Percentiles rank a stretch among this genome's conserved stretches.
phyloP scores from a whole-genome alignment of 2,113 vertebrate species.

The Barbus barbus region DNA sequence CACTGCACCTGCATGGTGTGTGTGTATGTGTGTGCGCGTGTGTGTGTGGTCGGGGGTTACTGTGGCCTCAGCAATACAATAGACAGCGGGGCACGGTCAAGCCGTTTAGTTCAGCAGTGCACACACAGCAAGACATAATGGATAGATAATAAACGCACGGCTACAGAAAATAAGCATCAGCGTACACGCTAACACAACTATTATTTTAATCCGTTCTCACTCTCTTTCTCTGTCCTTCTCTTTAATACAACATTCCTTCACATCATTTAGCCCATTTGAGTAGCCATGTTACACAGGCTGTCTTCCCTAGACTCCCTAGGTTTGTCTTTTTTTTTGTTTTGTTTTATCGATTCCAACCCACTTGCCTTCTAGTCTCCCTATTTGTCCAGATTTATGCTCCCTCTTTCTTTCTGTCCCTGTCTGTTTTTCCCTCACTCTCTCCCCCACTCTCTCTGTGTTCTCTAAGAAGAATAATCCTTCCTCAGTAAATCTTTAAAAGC shows the following conservation, averaged over 20 bases:
- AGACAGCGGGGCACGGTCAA: slow-evolving; percentile 19
- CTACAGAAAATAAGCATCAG: slow-evolving; percentile 18
- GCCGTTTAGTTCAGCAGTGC: slow-evolving; percentile 39
- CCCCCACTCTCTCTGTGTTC: neutral
- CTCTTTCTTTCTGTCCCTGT: neutral
- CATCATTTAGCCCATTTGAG: slow-evolving; percentile 66
- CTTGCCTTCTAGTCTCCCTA: slow-evolving; percentile 62
- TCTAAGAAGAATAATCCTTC: slow-evolving; percentile 64
- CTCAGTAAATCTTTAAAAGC: slow-evolving; percentile 70
- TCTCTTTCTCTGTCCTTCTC: neutral
- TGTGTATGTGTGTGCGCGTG: slow-evolving; percentile 21
- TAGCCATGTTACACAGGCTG: too few species aligned
- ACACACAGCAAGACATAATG: slow-evolving; percentile 32
- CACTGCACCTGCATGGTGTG: slow-evolving; percentile 28
- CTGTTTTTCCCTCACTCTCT: neutral
- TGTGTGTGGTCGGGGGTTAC: neutral
- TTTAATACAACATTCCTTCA: slow-evolving; percentile 32
- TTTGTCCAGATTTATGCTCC: slow-evolving; percentile 70
- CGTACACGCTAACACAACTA: slow-evolving; percentile 19
- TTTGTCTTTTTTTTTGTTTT: slow-evolving; percentile 63
- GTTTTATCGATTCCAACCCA: slow-evolving; percentile 72
- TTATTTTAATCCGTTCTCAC: slow-evolving; percentile 2
- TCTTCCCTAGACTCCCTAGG: slow-evolving; percentile 61
- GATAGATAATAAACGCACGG: slow-evolving; percentile 27
- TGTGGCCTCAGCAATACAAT: slow-evolving; percentile 34